Conservation (phyloP, 2,797 vertebrate species). For the Fundulus diaphanus region DNA sequence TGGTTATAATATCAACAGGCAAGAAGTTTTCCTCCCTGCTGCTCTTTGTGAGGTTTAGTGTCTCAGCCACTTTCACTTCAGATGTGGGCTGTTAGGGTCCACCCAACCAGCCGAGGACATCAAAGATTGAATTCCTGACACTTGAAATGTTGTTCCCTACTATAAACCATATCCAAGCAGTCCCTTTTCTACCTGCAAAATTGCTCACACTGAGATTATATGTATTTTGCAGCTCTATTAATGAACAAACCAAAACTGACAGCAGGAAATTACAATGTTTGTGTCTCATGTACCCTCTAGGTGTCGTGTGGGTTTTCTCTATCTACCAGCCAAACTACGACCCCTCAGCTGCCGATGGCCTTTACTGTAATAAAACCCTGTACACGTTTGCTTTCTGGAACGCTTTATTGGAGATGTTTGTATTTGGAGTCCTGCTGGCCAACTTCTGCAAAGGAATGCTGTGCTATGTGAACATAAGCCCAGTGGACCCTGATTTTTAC, state of each 20-base stretch:
- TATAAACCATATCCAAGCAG: background rate
- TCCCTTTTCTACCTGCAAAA: background rate
- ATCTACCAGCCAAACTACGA: slow-evolving; percentile 59
- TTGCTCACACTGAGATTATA: background rate
- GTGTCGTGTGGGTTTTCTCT: slow-evolving; percentile 47
- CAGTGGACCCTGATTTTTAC: slow-evolving; percentile 10
- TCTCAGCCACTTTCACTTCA: too few relatives aligned
- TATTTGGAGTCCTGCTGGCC: fast-evolving
- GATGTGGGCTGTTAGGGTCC: too few relatives aligned
- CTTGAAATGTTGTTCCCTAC: background rate
- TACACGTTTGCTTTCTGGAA: slow-evolving; percentile 56
- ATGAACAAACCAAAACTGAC: background rate
- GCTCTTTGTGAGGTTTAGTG: too few relatives aligned
- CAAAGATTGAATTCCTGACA: background rate
- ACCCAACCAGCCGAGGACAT: too few relatives aligned
- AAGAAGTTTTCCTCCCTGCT: too few relatives aligned
- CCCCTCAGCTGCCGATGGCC: slow-evolving; percentile 27
- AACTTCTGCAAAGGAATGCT: slow-evolving; percentile 23
- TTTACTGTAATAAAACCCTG: slow-evolving; percentile 52
- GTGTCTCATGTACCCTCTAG: slow-evolving; percentile 4
- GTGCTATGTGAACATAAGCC: slow-evolving; percentile 17
- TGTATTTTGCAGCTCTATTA: background rate
- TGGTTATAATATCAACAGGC: too few relatives aligned
- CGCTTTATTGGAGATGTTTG: slow-evolving; percentile 13
- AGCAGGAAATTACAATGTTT: background rate